Evolutionary conservation across 2,888 invertebrate genomes (phyloP), one percentile per base, ranked within the genome.

Genomic region (Apamea epomidion): DNA sequence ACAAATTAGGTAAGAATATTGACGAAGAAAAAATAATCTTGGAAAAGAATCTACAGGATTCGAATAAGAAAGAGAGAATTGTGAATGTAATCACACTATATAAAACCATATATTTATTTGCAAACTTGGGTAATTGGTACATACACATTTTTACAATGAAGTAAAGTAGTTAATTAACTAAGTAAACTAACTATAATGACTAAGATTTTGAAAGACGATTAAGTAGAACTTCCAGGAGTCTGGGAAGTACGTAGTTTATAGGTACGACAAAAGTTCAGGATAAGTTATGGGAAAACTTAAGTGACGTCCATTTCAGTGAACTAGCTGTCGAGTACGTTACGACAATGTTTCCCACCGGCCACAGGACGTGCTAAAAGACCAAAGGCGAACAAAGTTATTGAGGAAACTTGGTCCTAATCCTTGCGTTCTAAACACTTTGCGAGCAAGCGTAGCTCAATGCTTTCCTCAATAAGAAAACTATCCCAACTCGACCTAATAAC

Each of bases 401-500:
- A 37, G 48, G 5, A 48, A 81, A 58, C 65, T 10, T 37, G 7
- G 16, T 65, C 10, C 7, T 37, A 80, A n/a, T 65, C 18, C 16
- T 37, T 81, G n/a, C 18, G 5, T 62, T 25, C 4, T 37, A 25
- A 48, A 48, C 37, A 12, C 10, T 37, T 25, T 37, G 12, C 8
- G 0, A 32, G 14, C 21, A 73, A 64, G 1, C n/a, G 1, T 10
- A n/a, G 14, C 21, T 16, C n/a, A 32, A 51, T 2, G 51, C 32
- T 51, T 51, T 70, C 58, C 71, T 60, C 8, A 67, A 21, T 14
- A 60, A 67, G 32, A 69, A 86, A 68, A 32, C 42, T 14, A 67
- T 32, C 51, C 25, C 14, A 69, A 18, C 25, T 58, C 62, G 58
- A 76, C 58, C 71, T 58, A 83, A 54, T 60, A 67, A 12, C 21